Evolutionary conservation across 2,113 vertebrate species (phyloP).

Genomic region (Microcebus murinus): DNA sequence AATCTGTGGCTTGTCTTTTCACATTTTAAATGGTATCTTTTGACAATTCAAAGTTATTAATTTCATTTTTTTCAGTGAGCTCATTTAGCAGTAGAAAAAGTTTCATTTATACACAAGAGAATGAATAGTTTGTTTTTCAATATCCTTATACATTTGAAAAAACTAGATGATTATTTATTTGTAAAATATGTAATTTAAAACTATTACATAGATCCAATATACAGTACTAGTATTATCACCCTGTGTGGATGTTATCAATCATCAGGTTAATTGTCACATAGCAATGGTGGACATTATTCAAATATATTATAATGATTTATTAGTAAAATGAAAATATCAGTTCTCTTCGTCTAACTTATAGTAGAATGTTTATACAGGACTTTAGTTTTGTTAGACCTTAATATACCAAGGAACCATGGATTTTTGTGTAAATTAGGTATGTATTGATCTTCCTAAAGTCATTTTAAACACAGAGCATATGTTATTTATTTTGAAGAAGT

Average conservation of each 20-base stretch:
- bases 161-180: background rate
- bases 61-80: background rate
- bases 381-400: background rate
- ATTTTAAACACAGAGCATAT: background rate
- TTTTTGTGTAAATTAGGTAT: background rate
- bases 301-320: background rate
- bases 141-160: background rate
- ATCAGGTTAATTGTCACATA: background rate
- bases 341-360: background rate
- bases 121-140: background rate
- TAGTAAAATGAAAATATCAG: background rate
- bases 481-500: background rate
- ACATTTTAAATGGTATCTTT: background rate
- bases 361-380: background rate
- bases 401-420: too few relatives aligned
- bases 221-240: background rate
- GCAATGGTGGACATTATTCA: background rate
- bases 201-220: background rate
- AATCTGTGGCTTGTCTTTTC: background rate
- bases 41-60: background rate
- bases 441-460: background rate
- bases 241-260: background rate
- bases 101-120: background rate
- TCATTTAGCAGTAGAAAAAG: background rate
- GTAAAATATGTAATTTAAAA: background rate